A percentile compares a stretch with the other conserved stretches of the same genome.
Conservation (phyloP, 1,140 invertebrate genomes). For the Cyclina sinensis region DNA sequence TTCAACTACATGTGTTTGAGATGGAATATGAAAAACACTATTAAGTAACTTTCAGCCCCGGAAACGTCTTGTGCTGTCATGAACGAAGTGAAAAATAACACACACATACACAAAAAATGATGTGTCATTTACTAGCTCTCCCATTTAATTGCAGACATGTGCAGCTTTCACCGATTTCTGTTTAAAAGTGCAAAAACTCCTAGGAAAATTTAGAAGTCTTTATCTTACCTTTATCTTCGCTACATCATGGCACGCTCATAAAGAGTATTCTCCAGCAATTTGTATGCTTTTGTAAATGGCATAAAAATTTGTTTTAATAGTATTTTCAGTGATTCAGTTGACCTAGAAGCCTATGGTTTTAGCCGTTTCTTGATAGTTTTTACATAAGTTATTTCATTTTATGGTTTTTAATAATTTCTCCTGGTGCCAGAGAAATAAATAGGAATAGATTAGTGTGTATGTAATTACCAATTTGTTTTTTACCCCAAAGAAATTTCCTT, state of each 20-base stretch:
- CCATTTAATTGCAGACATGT: too few relatives aligned
- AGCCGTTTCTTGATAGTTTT: background rate
- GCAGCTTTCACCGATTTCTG: background rate
- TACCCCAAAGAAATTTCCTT: background rate
- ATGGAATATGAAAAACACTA: too few relatives aligned
- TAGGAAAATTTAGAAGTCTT: background rate
- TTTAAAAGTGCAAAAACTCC: background rate
- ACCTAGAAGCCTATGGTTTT: background rate
- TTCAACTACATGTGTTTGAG: too few relatives aligned
- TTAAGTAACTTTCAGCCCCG: too few relatives aligned
- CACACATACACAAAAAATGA: too few relatives aligned
- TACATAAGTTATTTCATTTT: constrained; percentile 7
- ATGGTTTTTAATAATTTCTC: constrained; percentile 25
- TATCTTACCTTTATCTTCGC: background rate
- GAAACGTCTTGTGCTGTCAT: too few relatives aligned
- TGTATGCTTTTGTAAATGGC: constrained; percentile 23
- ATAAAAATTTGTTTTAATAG: constrained; percentile 17
- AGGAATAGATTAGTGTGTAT: background rate
- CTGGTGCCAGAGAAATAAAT: constrained; percentile 31
- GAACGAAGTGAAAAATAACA: too few relatives aligned
- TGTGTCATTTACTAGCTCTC: too few relatives aligned
- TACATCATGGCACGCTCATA: constrained; percentile 1
- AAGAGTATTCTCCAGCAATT: constrained; percentile 1
- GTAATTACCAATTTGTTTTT: background rate
- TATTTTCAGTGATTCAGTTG: constrained; percentile 28